Evolutionary conservation across 2,888 invertebrate genomes (phyloP).

Genomic region (Trissonchulus latispiculum): DNA sequence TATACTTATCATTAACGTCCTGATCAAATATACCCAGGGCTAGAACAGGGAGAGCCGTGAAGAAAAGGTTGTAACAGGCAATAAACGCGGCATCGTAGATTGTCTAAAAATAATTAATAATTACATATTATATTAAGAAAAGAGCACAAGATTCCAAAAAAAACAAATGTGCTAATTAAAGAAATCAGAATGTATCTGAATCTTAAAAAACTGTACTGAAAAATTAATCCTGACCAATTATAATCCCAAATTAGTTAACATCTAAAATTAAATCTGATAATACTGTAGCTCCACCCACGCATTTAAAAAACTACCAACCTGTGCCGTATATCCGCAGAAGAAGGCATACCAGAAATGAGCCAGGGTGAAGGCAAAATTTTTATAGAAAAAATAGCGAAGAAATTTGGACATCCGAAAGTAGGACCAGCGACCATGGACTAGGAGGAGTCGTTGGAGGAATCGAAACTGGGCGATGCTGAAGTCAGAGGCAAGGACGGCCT

Average conservation of each 20-base stretch:
- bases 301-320: too few species aligned
- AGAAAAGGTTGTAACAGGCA: slow-evolving; percentile 96
- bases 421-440: slow-evolving; percentile 94
- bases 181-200: too few species aligned
- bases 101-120: slow-evolving; percentile 75
- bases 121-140: too few species aligned
- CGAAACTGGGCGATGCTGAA: slow-evolving; percentile 92
- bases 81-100: slow-evolving; percentile 99
- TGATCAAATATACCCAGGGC: slow-evolving; percentile 93
- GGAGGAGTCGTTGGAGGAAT: slow-evolving; percentile 78
- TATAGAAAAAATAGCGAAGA: slow-evolving; percentile 95
- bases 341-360: slow-evolving; percentile 99
- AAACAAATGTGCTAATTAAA: too few species aligned
- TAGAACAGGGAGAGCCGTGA: slow-evolving; percentile 92
- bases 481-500: slow-evolving; percentile 93
- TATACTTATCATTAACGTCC: slow-evolving; percentile 62
- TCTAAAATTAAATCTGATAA: too few species aligned
- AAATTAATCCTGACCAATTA: too few species aligned
- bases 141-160: too few species aligned
- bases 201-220: too few species aligned
- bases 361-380: slow-evolving; percentile 98
- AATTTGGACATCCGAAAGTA: slow-evolving; percentile 97
- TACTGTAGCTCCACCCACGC: too few species aligned
- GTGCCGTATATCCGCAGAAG: slow-evolving; percentile 98
- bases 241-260: too few species aligned